These are phyloP conservation scores for Heliopora coerulea DNA, from an alignment of 92 coral and sea anemone genomes.

Conservation along the genomic window DNA sequence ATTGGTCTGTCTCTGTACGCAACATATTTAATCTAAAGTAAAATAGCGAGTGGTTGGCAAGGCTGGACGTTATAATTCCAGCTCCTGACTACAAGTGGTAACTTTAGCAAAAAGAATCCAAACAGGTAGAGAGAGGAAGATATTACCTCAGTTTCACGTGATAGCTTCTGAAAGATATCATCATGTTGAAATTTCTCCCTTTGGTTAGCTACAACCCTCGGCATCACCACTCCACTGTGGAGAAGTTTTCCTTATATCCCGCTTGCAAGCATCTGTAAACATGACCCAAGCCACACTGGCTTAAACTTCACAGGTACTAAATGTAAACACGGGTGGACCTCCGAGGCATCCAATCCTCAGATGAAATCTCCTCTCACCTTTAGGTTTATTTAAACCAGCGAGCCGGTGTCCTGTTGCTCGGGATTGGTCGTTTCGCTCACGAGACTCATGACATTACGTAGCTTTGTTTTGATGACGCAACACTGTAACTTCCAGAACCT, in stretches of 20 bases:
- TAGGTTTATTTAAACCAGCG: not conserved
- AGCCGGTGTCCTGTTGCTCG: not conserved
- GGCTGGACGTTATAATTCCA: too few relatives aligned
- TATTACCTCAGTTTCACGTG: constrained; percentile 95
- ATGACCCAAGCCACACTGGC: not conserved
- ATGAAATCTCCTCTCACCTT: not conserved
- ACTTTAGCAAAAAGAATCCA: not conserved
- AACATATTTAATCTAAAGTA: constrained; percentile 83
- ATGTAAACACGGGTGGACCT: constrained; percentile 8
- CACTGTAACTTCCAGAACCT: not conserved
- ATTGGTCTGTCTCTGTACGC: constrained; percentile 94
- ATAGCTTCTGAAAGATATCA: constrained; percentile 91
- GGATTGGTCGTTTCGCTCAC: not conserved
- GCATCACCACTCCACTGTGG: constrained; percentile 57
- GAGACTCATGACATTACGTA: not conserved
- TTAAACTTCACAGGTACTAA: not conserved
- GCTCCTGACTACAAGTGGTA: too few relatives aligned
- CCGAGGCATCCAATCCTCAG: not conserved
- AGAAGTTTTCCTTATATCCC: not conserved
- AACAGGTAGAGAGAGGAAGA: constrained; percentile 26
- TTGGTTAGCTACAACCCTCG: constrained; percentile 98
- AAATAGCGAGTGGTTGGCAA: not conserved
- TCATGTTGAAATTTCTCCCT: constrained; percentile 91
- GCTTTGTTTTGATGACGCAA: not conserved
- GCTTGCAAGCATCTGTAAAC: not conserved